Base-by-base conservation (phyloP, 2,888 invertebrate genomes). In the Cheilosia grossa region DNA sequence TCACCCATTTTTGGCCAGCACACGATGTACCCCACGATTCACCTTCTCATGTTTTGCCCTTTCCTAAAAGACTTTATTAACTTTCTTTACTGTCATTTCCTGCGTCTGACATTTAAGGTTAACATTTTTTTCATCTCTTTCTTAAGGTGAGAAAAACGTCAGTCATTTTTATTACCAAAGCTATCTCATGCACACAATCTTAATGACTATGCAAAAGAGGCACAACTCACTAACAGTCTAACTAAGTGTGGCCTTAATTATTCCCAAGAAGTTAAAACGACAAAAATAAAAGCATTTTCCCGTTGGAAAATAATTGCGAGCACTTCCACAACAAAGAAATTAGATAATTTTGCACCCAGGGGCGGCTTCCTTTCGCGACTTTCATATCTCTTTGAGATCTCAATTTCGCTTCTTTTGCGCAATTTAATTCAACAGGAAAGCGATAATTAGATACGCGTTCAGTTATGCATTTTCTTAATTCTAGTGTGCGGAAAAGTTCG, bases 161-260 rank as follows among this genome's bases (percentile, higher is more conserved):
- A 37, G 13, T 21, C 30, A 44, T 44, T 27, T 44, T 42, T 59
- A 59, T 59, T 59, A 47, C 47, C 47, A 47, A 44, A 30, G 30
- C 4, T 61, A 72, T 72, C 72, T 53, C 21, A 13, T 27, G 17
- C 7, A 27, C 42, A 53, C 78, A 63, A 78, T 78, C 78, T 78
- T 78, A 69, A 69, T 63, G 63, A 70, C 9, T 70, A 78, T 78
- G 70, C 64, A 42, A 53, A 70, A 70, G 44, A 21, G 19, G 33
- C 9, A 64, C 33, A 47, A 64, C 27, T 19, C 19, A 17, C 61
- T 37, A 19, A 59, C 59, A 59, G 24, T 54, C 54, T 59, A 19
- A 40, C 56, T 58, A 37, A 59, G 37, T 56, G 69, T 78, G 69
- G 70, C 78, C 70, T 70, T 78, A 78, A 70, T 78, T 78, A 64